A percentile compares a stretch with the other conserved stretches of the same genome.
phyloP scores from a whole-genome alignment of 2,888 invertebrate genomes.

The Hololepta plana region DNA sequence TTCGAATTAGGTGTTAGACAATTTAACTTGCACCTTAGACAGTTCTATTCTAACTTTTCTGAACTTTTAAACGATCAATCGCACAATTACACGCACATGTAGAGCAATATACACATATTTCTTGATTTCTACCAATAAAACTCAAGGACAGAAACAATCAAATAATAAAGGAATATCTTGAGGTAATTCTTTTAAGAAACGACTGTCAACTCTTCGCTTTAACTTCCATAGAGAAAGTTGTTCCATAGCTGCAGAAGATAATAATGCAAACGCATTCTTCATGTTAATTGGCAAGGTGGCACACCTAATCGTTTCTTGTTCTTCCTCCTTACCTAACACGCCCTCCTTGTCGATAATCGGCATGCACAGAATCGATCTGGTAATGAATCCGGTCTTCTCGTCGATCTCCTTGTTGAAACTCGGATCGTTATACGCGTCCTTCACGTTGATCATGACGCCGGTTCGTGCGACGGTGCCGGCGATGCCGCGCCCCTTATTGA shows the following conservation, averaged over 20 bases:
- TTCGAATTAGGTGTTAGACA: no score
- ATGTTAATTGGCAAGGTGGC: conserved; percentile 38
- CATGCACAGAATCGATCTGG: conserved; percentile 34
- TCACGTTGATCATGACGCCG: conserved; percentile 31
- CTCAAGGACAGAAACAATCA: no score
- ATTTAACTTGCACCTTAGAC: no score
- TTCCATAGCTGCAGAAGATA: no score
- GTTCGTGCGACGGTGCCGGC: conserved; percentile 34
- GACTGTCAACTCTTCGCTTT: no score
- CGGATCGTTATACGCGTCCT: conserved; percentile 35
- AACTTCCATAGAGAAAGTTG: no score
- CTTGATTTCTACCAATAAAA: no score
- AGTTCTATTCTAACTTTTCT: not conserved
- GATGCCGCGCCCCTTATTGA: conserved; percentile 31
- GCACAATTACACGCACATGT: no score
- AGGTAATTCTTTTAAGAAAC: no score
- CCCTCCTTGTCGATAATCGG: conserved; percentile 31
- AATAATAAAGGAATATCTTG: no score
- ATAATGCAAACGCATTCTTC: conserved; percentile 37
- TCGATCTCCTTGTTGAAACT: conserved; percentile 35
- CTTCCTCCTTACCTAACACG: conserved; percentile 30
- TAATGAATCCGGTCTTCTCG: conserved; percentile 34
- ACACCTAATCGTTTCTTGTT: conserved; percentile 35
- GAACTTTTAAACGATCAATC: not conserved
- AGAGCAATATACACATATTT: no score